These are phyloP conservation scores for Stomatorhinus walkeri DNA, from an alignment of 2,797 vertebrate genomes.

Conservation along the genomic window DNA sequence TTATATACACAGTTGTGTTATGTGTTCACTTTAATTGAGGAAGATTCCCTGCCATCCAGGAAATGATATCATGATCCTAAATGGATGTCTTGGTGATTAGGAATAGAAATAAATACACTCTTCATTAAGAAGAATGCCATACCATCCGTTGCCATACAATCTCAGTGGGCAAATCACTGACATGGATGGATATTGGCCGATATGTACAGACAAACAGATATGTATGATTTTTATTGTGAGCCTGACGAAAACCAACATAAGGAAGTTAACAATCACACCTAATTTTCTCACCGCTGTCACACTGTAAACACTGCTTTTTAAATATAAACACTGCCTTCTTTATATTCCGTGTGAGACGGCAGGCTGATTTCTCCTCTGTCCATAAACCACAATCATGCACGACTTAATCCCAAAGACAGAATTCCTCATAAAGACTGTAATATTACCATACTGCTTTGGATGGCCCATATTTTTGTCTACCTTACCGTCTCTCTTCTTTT, in stretches of 20 bases:
- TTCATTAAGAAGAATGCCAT: background rate
- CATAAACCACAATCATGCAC: conserved; percentile 41
- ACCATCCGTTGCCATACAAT: background rate
- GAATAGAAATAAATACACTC: background rate
- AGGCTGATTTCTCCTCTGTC: conserved; percentile 28
- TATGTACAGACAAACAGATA: background rate
- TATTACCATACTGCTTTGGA: conserved; percentile 35
- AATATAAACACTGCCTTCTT: background rate
- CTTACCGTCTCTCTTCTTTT: conserved; percentile 32
- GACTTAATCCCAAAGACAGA: conserved; percentile 40
- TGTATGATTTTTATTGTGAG: background rate
- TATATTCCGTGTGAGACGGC: background rate
- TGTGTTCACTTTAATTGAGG: background rate
- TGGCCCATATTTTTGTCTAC: conserved; percentile 54
- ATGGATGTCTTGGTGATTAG: background rate
- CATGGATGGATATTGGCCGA: background rate
- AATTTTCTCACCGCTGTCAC: background rate
- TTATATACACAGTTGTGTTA: background rate
- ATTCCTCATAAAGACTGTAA: conserved; percentile 38
- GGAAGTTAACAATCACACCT: background rate
- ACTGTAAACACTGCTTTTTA: background rate
- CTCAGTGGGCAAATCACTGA: background rate
- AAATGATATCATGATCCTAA: background rate
- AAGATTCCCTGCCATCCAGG: background rate
- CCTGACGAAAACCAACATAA: background rate